Evolutionary conservation across 2,797 vertebrate genomes (phyloP).

Genomic region (Sphaeramia orbicularis): DNA sequence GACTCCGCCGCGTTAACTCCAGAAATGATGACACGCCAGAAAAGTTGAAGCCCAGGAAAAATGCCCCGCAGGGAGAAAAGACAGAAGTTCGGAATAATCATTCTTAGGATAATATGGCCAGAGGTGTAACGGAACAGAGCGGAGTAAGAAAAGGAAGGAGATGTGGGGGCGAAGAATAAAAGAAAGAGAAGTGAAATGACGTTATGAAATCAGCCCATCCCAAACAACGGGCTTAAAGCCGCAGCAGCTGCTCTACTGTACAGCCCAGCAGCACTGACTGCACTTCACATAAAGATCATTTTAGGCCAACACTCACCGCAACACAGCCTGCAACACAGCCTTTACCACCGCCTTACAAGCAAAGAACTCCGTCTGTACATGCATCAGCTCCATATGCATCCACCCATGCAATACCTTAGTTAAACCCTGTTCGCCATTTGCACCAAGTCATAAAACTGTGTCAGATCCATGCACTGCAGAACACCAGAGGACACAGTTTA

Average conservation of each 20-base stretch:
- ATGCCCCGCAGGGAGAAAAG: constrained; percentile 26
- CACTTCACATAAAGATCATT: constrained; percentile 10
- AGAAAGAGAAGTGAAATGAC: constrained; percentile 66
- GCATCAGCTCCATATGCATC: too few relatives aligned
- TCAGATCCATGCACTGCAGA: too few relatives aligned
- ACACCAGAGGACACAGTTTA: too few relatives aligned
- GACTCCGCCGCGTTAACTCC: constrained; percentile 56
- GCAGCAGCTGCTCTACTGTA: constrained; percentile 50
- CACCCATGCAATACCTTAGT: too few relatives aligned
- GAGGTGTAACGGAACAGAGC: constrained; percentile 37
- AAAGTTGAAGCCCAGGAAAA: constrained; percentile 64
- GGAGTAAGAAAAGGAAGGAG: constrained; percentile 39
- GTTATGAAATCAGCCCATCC: constrained; percentile 68
- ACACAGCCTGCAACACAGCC: background rate
- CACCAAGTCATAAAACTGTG: too few relatives aligned
- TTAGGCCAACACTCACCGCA: background rate
- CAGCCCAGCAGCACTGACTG: background rate
- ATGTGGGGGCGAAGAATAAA: constrained; percentile 58
- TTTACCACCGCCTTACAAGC: too few relatives aligned
- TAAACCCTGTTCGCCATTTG: too few relatives aligned
- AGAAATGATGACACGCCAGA: constrained; percentile 65
- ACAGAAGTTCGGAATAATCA: constrained; percentile 37
- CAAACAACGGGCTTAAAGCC: constrained; percentile 68
- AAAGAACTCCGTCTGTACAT: too few relatives aligned
- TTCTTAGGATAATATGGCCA: constrained; percentile 38